Conservation (phyloP, 2,888 invertebrate species). For the Limnephilus lunatus region DNA sequence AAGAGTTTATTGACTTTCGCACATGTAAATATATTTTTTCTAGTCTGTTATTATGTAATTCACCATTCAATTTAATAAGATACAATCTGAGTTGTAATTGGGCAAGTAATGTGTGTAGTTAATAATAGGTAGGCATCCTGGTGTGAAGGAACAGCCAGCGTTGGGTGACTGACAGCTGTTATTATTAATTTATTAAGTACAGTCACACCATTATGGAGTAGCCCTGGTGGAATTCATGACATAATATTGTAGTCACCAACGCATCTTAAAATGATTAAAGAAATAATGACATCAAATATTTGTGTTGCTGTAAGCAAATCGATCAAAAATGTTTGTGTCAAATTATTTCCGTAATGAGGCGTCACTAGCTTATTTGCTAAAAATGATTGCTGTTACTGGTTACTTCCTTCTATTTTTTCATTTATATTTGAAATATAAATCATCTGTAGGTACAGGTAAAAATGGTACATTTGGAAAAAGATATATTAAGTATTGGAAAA, state of each 20-base stretch:
- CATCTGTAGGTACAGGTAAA: not conserved
- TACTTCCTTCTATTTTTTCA: not conserved
- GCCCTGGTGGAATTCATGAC: not conserved
- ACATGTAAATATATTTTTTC: not conserved
- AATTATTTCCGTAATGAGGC: no score
- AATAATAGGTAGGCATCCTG: not conserved
- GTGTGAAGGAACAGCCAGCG: slow-evolving; percentile 2
- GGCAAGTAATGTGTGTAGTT: not conserved
- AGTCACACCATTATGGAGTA: not conserved
- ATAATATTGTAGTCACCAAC: not conserved
- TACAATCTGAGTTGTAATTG: not conserved
- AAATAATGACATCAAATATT: not conserved
- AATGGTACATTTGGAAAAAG: not conserved
- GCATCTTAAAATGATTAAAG: not conserved
- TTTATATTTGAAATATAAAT: not conserved
- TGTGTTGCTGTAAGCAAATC: not conserved
- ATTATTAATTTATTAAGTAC: not conserved
- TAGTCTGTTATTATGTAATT: not conserved
- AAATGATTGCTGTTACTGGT: not conserved
- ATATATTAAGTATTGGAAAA: no score
- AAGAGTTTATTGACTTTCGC: not conserved
- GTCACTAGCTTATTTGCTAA: no score
- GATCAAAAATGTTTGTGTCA: not conserved
- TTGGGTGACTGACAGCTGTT: not conserved
- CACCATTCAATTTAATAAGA: no score